These are phyloP conservation scores for Strigamia crassipes DNA, from an alignment of 2,888 invertebrate species.

Conservation along the genomic window DNA sequence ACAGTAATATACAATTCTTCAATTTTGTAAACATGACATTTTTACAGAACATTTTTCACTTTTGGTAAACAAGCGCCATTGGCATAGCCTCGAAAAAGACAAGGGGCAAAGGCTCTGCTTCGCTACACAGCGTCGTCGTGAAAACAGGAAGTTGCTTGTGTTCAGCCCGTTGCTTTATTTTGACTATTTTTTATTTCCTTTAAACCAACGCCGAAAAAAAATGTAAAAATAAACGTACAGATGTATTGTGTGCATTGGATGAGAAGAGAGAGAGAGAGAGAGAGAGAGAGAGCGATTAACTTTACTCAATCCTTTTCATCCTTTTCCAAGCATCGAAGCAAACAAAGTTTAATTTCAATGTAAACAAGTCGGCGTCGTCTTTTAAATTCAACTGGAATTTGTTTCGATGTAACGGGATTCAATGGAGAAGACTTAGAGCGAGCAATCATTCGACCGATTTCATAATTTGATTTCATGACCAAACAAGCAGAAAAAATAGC, in stretches of 20 bases:
- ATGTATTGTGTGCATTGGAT: background rate
- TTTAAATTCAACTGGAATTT: slow-evolving; percentile 9
- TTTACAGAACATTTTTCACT: background rate
- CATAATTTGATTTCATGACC: background rate
- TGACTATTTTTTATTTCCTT: background rate
- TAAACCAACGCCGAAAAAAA: background rate
- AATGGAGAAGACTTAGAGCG: background rate
- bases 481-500: background rate
- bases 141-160: slow-evolving; percentile 35
- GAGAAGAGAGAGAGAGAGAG: background rate
- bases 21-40: slow-evolving; percentile 26
- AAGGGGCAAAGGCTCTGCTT: slow-evolving; percentile 26
- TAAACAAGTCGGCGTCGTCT: slow-evolving; percentile 1
- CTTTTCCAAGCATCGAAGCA: background rate
- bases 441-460: slow-evolving; percentile 21
- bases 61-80: slow-evolving; percentile 32
- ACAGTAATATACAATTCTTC: background rate
- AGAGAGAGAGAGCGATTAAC: background rate
- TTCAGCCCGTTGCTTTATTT: background rate
- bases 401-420: background rate
- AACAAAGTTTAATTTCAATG: slow-evolving; percentile 22
- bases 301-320: slow-evolving; percentile 5
- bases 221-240: background rate
- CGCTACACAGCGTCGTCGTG: background rate
- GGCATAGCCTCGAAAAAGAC: slow-evolving; percentile 21